Base-by-base conservation (phyloP, 1,140 invertebrate genomes). In the Papilio polytes region DNA sequence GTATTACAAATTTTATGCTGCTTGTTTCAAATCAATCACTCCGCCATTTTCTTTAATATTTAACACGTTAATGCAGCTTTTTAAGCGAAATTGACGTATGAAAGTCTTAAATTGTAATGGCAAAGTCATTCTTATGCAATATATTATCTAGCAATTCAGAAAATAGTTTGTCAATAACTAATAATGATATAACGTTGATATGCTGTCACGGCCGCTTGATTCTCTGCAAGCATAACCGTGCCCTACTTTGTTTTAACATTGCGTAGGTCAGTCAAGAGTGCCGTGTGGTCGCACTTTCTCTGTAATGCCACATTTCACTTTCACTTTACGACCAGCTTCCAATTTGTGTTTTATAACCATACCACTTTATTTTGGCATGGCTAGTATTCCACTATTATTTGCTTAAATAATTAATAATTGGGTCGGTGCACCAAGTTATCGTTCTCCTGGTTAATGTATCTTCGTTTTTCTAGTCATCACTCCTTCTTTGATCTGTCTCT, bases 251-350 rank as follows among this genome's bases (percentile, higher is more conserved):
- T 82, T 83, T 80, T 79, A 83, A 88, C 87, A 88, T 94, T 91
- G 91, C 91, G 92, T 94, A 91, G 91, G 91, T 94, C 92, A 93
- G 88, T 86, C 90, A 87, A 87, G 85, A 87, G 83, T 84, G 83
- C 76, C 78, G 80, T 81, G 81, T 81, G 72, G 81, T 83, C 85
- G 84, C 85, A 92, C 91, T 92, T 94, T 92, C 91, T 88, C 91
- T 76, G 84, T 86, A 86, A 83, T 81, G 74, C 80, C 66, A 84
- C 85, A 86, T 86, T 91, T 89, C 87, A 93, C 92, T 94, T 92
- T 92, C 90, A 91, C 90, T 90, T 48, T 74, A 82, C 81, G 84
- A 88, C 85, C 84, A 79, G 78, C 59, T 70, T 31, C 63, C 63
- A 31, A 84, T 88, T 84, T 85, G 82, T 82, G 83, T 84, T 85